phyloP scores from a whole-genome alignment of 2,797 vertebrate species.

The Petrocephalus sullivani region DNA sequence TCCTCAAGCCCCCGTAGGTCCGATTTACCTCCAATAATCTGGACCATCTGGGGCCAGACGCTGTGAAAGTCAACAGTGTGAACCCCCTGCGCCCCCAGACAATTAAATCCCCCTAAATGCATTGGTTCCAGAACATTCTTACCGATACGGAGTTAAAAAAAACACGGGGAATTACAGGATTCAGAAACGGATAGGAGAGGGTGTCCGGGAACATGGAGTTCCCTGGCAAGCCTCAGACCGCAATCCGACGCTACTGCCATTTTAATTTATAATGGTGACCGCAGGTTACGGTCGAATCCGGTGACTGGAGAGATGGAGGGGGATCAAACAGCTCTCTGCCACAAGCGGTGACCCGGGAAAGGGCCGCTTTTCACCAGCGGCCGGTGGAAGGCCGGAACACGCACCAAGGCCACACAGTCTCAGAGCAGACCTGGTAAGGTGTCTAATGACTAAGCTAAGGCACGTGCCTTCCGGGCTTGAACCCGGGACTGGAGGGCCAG shows the following conservation, averaged over 20 bases:
- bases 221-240: neutral
- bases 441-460: neutral
- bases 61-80: neutral
- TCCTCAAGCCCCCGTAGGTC: neutral
- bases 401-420: neutral
- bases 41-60: slow-evolving; percentile 1
- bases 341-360: neutral
- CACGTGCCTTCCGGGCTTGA: neutral
- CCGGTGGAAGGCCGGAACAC: neutral
- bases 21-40: neutral
- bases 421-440: neutral
- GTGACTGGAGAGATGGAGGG: neutral
- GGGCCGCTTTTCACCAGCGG: neutral
- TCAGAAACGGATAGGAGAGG: neutral
- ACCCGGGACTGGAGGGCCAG: neutral
- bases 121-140: neutral
- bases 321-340: neutral
- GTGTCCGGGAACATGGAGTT: neutral
- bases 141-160: neutral
- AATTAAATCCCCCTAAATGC: neutral
- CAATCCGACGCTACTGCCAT: neutral
- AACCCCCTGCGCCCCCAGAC: neutral
- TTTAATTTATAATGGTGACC: neutral
- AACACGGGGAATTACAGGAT: neutral
- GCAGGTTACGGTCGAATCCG: neutral